A percentile compares a stretch with the other conserved stretches of the same genome.
Conservation (phyloP, 2,888 invertebrate genomes). For the Drosophila robusta region DNA sequence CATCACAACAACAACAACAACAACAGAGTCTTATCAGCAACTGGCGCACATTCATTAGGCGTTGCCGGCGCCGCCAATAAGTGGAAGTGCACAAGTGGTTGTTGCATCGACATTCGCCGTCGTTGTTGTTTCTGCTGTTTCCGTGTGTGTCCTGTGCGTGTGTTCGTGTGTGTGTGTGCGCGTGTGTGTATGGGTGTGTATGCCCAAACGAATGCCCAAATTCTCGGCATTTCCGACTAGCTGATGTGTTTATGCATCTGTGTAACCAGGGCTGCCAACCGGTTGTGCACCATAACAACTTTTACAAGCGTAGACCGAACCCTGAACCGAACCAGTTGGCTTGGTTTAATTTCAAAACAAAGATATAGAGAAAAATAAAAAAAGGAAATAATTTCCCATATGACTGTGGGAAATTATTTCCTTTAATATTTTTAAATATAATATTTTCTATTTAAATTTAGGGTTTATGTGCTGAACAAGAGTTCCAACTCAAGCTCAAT, state of each 20-base stretch:
- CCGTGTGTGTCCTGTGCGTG: conserved; percentile 32
- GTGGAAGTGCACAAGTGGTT: conserved; percentile 70
- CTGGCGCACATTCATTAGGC: conserved; percentile 52
- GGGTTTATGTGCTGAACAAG: too few species aligned
- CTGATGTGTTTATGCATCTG: background rate
- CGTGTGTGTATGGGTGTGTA: conserved; percentile 12
- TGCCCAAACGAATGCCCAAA: conserved; percentile 7
- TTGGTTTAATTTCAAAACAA: too few species aligned
- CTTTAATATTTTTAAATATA: too few species aligned
- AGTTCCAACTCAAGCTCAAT: too few species aligned
- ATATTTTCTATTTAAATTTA: too few species aligned
- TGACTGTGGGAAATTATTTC: too few species aligned
- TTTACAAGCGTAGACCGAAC: background rate
- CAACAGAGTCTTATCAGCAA: conserved; percentile 60
- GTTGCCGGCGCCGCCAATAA: conserved; percentile 66
- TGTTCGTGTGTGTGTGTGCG: conserved; percentile 1
- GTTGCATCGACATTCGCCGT: conserved; percentile 53
- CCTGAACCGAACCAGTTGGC: too few species aligned
- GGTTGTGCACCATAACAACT: background rate
- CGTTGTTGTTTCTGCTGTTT: conserved; percentile 36
- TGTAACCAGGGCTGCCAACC: too few species aligned
- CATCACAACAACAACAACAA: conserved; percentile 34
- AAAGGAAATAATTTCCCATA: too few species aligned
- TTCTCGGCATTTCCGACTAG: background rate
- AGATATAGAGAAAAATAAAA: too few species aligned